These are phyloP conservation scores for Meiosimyza platycephala DNA, from an alignment of 2,888 invertebrate genomes.

Conservation along the genomic window DNA sequence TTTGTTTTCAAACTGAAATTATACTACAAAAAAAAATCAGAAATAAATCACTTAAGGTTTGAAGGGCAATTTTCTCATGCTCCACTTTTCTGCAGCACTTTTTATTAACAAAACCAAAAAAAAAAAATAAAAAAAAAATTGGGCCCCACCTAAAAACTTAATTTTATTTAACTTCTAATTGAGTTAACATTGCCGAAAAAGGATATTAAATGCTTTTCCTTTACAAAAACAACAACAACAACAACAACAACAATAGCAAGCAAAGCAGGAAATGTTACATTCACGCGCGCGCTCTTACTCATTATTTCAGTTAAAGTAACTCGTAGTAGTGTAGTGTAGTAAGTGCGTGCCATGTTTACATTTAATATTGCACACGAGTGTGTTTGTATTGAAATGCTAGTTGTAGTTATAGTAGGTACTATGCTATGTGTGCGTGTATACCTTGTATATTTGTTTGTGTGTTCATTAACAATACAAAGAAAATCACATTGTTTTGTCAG, in stretches of 20 bases:
- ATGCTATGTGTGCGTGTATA: no score
- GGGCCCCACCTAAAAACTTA: no score
- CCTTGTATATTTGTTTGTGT: constrained; percentile 45
- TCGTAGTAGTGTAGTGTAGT: constrained; percentile 35
- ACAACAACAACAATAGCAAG: background rate
- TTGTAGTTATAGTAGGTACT: no score
- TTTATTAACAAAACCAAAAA: no score
- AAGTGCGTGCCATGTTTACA: constrained; percentile 59
- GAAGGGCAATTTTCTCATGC: no score
- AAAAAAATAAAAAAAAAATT: no score
- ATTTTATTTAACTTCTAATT: constrained; percentile 13
- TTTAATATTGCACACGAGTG: constrained; percentile 56
- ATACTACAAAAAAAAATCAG: no score
- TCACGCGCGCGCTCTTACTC: background rate
- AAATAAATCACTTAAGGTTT: no score
- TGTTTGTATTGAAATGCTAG: constrained; percentile 22
- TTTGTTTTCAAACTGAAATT: no score
- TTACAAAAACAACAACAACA: constrained; percentile 19
- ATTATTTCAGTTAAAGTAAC: no score
- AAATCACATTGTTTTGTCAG: background rate
- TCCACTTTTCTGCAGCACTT: no score
- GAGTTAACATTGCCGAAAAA: constrained; percentile 26
- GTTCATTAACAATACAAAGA: background rate
- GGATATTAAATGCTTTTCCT: constrained; percentile 26
- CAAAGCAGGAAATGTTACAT: background rate